phyloP scores from a whole-genome alignment of 92 coral and sea anemone genomes.

The Epizoanthus illoricatus region DNA sequence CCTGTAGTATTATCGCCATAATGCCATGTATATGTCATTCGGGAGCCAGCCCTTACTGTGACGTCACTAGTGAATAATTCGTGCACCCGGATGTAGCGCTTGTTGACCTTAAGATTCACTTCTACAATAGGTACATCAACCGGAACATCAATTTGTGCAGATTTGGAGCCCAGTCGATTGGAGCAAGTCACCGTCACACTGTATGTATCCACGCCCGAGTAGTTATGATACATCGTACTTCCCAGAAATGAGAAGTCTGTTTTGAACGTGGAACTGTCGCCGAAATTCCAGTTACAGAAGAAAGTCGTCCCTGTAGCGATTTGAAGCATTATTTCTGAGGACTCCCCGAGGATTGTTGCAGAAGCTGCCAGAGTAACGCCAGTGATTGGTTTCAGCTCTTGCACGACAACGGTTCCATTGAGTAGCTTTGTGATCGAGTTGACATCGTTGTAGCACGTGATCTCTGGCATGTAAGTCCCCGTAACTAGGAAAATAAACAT shows the following conservation, averaged over 20 bases:
- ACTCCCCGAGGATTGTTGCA: conserved; percentile 58
- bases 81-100: conserved; percentile 68
- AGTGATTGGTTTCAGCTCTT: conserved; percentile 57
- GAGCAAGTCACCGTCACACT: conserved; percentile 61
- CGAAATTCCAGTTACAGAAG: conserved; percentile 74
- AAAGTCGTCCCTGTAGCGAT: conserved; percentile 70
- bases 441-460: conserved; percentile 82
- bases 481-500: conserved; percentile 15
- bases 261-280: conserved; percentile 61
- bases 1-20: conserved; percentile 63
- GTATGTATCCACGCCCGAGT: conserved; percentile 63
- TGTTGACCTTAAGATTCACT: conserved; percentile 49
- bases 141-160: conserved; percentile 45
- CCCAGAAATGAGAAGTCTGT: conserved; percentile 72
- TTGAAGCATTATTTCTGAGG: conserved; percentile 54
- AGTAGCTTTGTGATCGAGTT: conserved; percentile 68
- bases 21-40: conserved; percentile 57
- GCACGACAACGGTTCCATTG: conserved; percentile 73
- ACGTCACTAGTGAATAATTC: conserved; percentile 58
- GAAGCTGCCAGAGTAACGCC: conserved; percentile 57
- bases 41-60: conserved; percentile 67
- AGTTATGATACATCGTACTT: conserved; percentile 47
- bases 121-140: conserved; percentile 77
- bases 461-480: conserved; percentile 71
- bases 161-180: conserved; percentile 65